Percentiles rank a stretch among this genome's conserved stretches.
These are phyloP conservation scores for Cassiopea andromeda DNA, from an alignment of 30 jellyfish, hydroid and myxozoan genomes.

Conservation along the genomic window DNA sequence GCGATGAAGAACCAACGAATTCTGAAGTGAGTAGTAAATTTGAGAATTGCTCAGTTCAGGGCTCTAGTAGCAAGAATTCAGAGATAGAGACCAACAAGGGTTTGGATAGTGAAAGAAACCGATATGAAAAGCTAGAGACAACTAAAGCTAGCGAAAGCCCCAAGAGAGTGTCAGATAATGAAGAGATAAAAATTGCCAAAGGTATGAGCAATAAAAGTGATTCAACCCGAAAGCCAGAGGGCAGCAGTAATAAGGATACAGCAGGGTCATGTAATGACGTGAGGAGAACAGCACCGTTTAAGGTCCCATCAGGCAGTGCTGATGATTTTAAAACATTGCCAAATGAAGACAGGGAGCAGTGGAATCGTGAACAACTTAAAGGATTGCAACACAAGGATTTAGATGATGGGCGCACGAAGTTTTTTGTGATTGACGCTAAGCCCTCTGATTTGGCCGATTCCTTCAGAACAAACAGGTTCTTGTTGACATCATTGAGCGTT, in stretches of 20 bases:
- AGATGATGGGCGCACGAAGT: constrained; percentile 19
- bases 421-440: neutral
- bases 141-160: neutral
- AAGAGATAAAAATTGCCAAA: neutral
- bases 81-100: neutral
- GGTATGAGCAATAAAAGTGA: neutral
- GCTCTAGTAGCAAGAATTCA: neutral
- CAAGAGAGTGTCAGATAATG: neutral
- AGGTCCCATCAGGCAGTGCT: neutral
- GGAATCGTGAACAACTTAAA: constrained; percentile 20
- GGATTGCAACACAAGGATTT: constrained; percentile 33
- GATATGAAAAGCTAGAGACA: neutral
- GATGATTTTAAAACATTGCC: neutral
- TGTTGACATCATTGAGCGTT: neutral
- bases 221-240: neutral
- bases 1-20: neutral
- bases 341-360: constrained; percentile 13
- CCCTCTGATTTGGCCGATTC: neutral
- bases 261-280: neutral
- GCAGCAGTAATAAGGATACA: neutral
- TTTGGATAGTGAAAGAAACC: neutral
- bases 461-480: constrained; percentile 18
- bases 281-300: neutral
- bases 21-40: neutral
- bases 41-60: neutral